phyloP scores from a whole-genome alignment of 2,797 vertebrate species.

The Gymnothorax reevesii region DNA sequence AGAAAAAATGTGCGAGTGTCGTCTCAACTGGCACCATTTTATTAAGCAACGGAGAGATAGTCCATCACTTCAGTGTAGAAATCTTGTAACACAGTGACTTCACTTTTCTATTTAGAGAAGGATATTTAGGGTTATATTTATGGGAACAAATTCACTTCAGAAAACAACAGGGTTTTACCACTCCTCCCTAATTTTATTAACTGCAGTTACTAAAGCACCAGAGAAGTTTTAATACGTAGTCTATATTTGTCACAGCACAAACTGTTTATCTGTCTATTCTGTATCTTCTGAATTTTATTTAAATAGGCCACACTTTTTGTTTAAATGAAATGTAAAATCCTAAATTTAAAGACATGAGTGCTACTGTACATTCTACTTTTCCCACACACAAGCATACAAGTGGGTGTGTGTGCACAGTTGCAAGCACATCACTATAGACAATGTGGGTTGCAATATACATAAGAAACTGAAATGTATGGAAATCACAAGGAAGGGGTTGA shows the following conservation, averaged over 20 bases:
- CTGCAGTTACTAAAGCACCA: too few relatives aligned
- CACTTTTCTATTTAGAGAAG: conserved; percentile 55
- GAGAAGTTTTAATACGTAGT: background rate
- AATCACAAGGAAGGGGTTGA: too few relatives aligned
- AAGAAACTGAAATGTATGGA: too few relatives aligned
- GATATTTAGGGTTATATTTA: conserved; percentile 50
- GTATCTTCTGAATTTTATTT: background rate
- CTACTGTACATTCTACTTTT: background rate
- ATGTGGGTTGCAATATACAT: too few relatives aligned
- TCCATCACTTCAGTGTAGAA: conserved; percentile 67
- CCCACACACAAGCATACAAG: background rate
- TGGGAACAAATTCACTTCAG: conserved; percentile 67
- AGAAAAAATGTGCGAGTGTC: conserved; percentile 49
- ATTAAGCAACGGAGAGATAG: conserved; percentile 64
- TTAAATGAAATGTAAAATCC: background rate
- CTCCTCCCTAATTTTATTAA: too few relatives aligned
- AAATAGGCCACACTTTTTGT: background rate
- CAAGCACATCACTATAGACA: too few relatives aligned
- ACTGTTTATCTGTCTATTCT: background rate
- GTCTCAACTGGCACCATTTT: conserved; percentile 46
- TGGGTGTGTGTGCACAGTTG: too few relatives aligned
- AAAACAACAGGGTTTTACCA: conserved; percentile 36
- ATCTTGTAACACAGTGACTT: conserved; percentile 65
- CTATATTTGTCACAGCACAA: background rate
- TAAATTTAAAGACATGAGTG: background rate